Evolutionary conservation across 2,113 vertebrate genomes (phyloP), one percentile per base, ranked within the genome.

Genomic region (Elephas maximus): DNA sequence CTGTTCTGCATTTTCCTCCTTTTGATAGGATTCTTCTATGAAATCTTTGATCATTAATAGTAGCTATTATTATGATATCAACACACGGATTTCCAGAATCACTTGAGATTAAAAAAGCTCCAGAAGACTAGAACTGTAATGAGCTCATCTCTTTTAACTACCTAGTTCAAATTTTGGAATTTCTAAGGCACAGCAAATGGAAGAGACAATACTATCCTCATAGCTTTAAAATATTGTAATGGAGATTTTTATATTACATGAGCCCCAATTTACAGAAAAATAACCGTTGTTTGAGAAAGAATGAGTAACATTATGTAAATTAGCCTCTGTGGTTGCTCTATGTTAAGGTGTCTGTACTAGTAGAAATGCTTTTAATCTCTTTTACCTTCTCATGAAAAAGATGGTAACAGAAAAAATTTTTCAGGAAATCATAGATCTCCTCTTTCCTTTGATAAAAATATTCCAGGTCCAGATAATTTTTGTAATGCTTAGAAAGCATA

Each of bases 351-450:
- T 97, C 98, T 98, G 82, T 92, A 96, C 63, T 83, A 83, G 63
- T 82, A 97, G 96, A 97, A 97, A 95, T 96, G 94, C 88, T 97
- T 98, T 98, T 98, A 97, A 97, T 98, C 88, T 98, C 85, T 95
- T 84, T 97, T 97, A 98, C 74, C 93, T 95, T 53, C 82, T 96
- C 97, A 97, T 95, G 82, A 63, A 96, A 98, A 97, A 97, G 92
- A 97, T 96, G 88, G 83, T 96, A 97, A 94, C 71, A 95, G 85
- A 94, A 97, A 91, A 87, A 73, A 57, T 8, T 94, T 93, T 95
- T 88, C 48, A 88, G 69, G 78, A 33, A 78, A 26, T n/a, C 4
- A 60, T 60, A 53, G 41, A 74, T 76, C 77, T 57, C 21, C 20
- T 84, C 8, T 95, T 83, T 77, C 1, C n/a, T 79, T 71, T 53